Base-by-base conservation (phyloP, 2,797 vertebrate genomes). In the Oceanodroma leucorhoa region DNA sequence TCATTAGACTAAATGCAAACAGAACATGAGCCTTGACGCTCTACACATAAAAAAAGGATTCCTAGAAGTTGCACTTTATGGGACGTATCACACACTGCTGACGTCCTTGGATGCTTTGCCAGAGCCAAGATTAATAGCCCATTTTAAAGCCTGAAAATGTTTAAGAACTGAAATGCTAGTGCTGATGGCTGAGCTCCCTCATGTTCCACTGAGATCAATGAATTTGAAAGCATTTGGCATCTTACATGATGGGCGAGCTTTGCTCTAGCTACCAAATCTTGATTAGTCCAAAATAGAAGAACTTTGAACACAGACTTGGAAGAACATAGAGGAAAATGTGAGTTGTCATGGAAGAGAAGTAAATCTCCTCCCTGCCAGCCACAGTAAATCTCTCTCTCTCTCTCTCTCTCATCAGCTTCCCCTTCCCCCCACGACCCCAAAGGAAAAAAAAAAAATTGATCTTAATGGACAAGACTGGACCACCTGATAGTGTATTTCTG, bases 41-140 rank as follows among this genome's bases (percentile, higher is more conserved):
- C 50, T 71, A 70, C 64, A 60, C 22, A 53, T 34, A 6, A 57
- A 79, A 82, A 50, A 76, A 75, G 23, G 55, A 94, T 96, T 93
- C 95, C 94, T 97, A 96, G 95, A 97, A 95, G 89, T 55, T 86
- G 81, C 80, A 77, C 73, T 93, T 95, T 73, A 82, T 89, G 88
- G 81, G 95, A 94, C 71, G 41, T 66, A 83, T 94, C 93, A 53
- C 81, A 94, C 86, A 29, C 67, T 70, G 53, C 91, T 95, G 93
- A 89, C 16, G 2, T 82, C 90, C 86, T 90, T 41, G 87, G 85
- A 81, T 62, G 83, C 70, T 84, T 66, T 93, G 93, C 94, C 85
- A 94, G 90, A 89, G 86, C 50, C 90, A 90, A 87, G 91, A 96
- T 94, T 95, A 94, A 95, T 70, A 85, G 81, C n/a, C 87, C 67